phyloP scores from a whole-genome alignment of 1,140 invertebrate genomes.

The Meloidogyne floridensis region DNA sequence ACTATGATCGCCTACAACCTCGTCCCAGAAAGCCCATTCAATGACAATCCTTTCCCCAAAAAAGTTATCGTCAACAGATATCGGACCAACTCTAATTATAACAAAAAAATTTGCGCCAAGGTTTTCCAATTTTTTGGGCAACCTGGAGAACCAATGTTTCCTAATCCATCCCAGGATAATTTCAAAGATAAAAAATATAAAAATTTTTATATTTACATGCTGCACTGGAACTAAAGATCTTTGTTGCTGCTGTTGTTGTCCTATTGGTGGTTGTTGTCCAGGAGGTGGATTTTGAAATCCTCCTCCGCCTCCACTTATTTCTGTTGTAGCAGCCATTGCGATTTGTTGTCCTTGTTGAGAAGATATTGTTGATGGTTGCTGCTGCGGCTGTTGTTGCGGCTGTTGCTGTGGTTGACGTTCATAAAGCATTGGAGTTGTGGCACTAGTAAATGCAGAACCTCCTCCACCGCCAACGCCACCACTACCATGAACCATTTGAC shows the following conservation, averaged over 20 bases:
- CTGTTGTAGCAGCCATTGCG: background rate
- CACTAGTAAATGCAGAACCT: background rate
- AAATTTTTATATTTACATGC: background rate
- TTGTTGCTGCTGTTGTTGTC: background rate
- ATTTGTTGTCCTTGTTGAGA: background rate
- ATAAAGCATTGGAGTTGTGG: background rate
- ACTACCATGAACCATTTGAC: background rate
- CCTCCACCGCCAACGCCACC: background rate
- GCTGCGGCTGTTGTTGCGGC: background rate
- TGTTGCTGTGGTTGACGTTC: background rate
- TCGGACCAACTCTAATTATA: too few species aligned
- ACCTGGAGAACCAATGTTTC: too few species aligned
- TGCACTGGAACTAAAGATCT: background rate
- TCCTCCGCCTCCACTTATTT: background rate
- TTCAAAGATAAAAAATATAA: too few species aligned
- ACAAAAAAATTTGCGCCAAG: too few species aligned
- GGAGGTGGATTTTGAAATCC: background rate
- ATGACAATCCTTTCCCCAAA: too few species aligned
- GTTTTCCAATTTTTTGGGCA: too few species aligned
- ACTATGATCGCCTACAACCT: too few species aligned
- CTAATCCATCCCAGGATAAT: too few species aligned
- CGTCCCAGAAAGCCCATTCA: too few species aligned
- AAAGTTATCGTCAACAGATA: too few species aligned
- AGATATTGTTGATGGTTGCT: conserved; percentile 8
- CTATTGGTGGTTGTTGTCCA: background rate